Conservation (phyloP, 2,113 vertebrate genomes). For the Archilochus colubris region DNA sequence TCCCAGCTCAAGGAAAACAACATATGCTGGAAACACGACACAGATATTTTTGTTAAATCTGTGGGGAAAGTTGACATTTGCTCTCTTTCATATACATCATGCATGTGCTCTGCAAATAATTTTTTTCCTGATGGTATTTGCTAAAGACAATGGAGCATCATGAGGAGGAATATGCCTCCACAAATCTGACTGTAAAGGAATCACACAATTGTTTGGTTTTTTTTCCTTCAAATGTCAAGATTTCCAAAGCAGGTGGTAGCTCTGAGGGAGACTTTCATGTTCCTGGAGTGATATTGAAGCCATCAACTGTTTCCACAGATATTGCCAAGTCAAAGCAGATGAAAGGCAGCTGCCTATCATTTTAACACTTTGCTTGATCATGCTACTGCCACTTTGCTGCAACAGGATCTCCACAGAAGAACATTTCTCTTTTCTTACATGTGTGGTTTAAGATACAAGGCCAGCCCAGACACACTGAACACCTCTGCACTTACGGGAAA, state of each 20-base stretch:
- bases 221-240: not conserved
- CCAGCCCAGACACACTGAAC: not conserved
- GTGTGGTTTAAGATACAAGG: not conserved
- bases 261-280: not conserved
- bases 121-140: not conserved
- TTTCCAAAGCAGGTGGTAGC: constrained; percentile 16
- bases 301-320: not conserved
- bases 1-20: not conserved
- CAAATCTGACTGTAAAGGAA: not conserved
- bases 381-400: not conserved
- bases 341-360: not conserved
- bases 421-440: not conserved
- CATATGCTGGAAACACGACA: not conserved
- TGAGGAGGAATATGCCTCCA: not conserved
- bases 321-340: constrained; percentile 3
- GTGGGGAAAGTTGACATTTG: not conserved
- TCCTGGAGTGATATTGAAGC: not conserved
- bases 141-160: not conserved
- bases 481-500: constrained; percentile 55
- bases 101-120: not conserved
- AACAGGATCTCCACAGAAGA: not conserved
- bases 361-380: not conserved
- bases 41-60: not conserved
- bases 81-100: not conserved
- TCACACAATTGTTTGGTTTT: not conserved